Evolutionary conservation across 2,888 invertebrate genomes (phyloP).

Genomic region (Drosophila putrida): DNA sequence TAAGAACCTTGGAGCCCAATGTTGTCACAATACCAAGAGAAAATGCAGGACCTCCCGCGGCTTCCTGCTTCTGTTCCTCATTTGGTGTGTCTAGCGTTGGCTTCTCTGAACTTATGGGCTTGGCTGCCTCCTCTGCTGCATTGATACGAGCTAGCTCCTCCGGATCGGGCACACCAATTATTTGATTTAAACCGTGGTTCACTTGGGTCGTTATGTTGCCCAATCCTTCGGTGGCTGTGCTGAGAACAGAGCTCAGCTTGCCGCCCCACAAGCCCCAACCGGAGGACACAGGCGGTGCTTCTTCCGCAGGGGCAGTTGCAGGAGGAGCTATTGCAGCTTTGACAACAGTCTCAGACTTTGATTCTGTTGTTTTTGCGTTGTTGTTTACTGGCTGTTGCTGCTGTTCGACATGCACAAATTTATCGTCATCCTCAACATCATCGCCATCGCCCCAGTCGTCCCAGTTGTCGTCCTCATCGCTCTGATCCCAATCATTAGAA

Average conservation of each 20-base stretch:
- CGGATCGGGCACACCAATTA: conserved; percentile 94
- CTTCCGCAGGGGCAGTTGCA: neutral
- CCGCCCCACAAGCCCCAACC: conserved; percentile 89
- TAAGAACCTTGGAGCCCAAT: conserved; percentile 90
- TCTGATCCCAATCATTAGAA: conserved; percentile 71
- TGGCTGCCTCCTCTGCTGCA: conserved; percentile 63
- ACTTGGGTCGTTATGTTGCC: conserved; percentile 92
- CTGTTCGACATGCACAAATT: conserved; percentile 60
- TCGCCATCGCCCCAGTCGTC: conserved; percentile 83
- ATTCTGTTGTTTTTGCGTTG: conserved; percentile 33
- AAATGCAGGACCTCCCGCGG: conserved; percentile 52
- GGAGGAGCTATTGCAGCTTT: neutral
- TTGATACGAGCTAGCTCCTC: conserved; percentile 89
- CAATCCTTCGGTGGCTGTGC: conserved; percentile 91
- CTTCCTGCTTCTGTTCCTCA: conserved; percentile 11
- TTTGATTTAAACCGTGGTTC: conserved; percentile 93
- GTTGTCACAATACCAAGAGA: conserved; percentile 77
- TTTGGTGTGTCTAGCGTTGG: neutral
- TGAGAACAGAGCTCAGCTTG: conserved; percentile 90
- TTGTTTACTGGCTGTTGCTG: conserved; percentile 26
- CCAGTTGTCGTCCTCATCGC: conserved; percentile 81
- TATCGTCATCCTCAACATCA: conserved; percentile 77
- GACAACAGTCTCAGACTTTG: conserved; percentile 2
- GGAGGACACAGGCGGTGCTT: conserved; percentile 36
- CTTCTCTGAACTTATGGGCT: conserved; percentile 3